A percentile compares a stretch with the other conserved stretches of the same genome.
Conservation (phyloP, 2,113 vertebrate genomes). For the Chaetura pelagica region DNA sequence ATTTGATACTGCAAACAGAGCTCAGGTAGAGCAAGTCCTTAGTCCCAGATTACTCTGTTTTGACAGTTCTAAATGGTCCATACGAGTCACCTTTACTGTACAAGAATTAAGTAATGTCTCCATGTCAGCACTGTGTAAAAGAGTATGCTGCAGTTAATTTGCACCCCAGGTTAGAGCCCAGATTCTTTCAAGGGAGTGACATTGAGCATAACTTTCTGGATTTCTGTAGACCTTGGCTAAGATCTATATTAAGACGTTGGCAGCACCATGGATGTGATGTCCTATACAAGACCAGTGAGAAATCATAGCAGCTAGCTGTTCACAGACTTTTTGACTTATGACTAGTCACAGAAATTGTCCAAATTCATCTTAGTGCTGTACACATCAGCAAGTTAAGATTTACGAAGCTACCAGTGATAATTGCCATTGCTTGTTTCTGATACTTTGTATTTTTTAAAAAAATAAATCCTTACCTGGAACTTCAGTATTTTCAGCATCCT, state of each 20-base stretch:
- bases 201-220: slow-evolving; percentile 4
- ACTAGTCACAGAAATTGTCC: background rate
- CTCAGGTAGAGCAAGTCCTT: slow-evolving; percentile 23
- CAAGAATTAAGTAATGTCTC: slow-evolving; percentile 60
- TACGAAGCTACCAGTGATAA: background rate
- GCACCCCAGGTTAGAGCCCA: slow-evolving; percentile 54
- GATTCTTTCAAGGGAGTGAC: slow-evolving; percentile 53
- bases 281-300: background rate
- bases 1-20: background rate
- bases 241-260: background rate
- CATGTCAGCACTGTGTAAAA: slow-evolving; percentile 36
- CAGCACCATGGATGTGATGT: background rate
- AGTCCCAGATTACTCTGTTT: slow-evolving; percentile 36
- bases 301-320: background rate
- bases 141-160: slow-evolving; percentile 46
- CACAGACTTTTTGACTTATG: background rate
- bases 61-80: slow-evolving; percentile 61
- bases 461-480: background rate
- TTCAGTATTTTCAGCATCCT: background rate
- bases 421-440: background rate
- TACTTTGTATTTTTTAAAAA: background rate
- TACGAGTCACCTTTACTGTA: slow-evolving; percentile 46
- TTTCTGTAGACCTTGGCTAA: slow-evolving; percentile 42
- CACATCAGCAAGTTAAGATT: background rate
- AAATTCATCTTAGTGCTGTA: background rate